phyloP scores from a whole-genome alignment of 2,888 invertebrate species.

The Pammene aurita region DNA sequence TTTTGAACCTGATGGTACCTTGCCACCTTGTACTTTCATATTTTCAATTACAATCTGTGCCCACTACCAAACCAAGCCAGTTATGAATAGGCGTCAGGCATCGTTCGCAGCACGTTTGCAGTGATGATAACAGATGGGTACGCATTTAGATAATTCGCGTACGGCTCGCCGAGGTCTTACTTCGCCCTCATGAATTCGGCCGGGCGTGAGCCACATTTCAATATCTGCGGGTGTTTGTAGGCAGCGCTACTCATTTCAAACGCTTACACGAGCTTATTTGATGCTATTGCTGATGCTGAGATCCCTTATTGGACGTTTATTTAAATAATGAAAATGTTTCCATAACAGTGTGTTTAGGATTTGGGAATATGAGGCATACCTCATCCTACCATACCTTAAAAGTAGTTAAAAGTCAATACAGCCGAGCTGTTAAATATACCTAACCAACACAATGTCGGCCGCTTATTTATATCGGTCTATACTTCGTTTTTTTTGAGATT shows the following conservation, averaged over 20 bases:
- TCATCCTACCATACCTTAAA: too few species aligned
- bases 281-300: slow-evolving; percentile 9
- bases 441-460: too few species aligned
- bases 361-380: not conserved
- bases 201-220: slow-evolving; percentile 43
- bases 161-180: slow-evolving; percentile 47
- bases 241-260: slow-evolving; percentile 19
- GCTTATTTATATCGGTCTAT: too few species aligned
- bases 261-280: slow-evolving; percentile 19
- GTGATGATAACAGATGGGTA: slow-evolving; percentile 53
- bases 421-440: too few species aligned
- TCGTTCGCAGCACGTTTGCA: slow-evolving; percentile 42
- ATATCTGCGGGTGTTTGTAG: slow-evolving; percentile 31
- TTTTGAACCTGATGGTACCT: too few species aligned
- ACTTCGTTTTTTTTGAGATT: too few species aligned
- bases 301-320: slow-evolving; percentile 23
- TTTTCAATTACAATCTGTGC: slow-evolving; percentile 32
- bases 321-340: slow-evolving; percentile 15
- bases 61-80: not conserved
- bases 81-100: slow-evolving; percentile 32
- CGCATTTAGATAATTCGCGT: slow-evolving; percentile 49
- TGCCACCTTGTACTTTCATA: not conserved
- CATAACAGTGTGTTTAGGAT: slow-evolving; percentile 17
- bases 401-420: too few species aligned
- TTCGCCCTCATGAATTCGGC: slow-evolving; percentile 43